Conservation (phyloP, 1,140 invertebrate species). For the Meloidogyne hapla region DNA sequence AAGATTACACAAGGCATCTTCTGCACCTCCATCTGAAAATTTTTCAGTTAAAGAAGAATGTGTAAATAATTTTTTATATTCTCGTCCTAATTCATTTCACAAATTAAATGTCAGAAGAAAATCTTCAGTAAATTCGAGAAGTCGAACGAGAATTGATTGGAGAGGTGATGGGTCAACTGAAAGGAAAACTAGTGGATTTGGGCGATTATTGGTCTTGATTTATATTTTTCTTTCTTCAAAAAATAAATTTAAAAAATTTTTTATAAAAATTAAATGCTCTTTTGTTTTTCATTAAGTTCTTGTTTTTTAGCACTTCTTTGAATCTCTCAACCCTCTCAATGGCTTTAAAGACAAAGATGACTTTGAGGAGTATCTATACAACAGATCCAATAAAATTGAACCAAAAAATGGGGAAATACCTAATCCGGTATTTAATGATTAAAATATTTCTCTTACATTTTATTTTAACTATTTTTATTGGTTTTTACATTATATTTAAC, state of each 20-base stretch:
- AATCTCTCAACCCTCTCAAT: slow-evolving; percentile 47
- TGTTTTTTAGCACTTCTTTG: slow-evolving; percentile 52
- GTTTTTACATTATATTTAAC: no score
- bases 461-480: no score
- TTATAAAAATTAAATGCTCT: slow-evolving; percentile 36
- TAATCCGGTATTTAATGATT: slow-evolving; percentile 26
- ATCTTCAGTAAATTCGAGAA: neutral
- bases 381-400: slow-evolving; percentile 48
- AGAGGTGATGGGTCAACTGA: neutral
- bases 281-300: slow-evolving; percentile 11
- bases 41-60: slow-evolving; percentile 9
- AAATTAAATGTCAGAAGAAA: neutral
- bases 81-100: neutral
- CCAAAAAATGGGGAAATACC: slow-evolving; percentile 49
- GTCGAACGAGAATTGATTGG: slow-evolving; percentile 1
- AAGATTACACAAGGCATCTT: slow-evolving; percentile 28
- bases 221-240: slow-evolving; percentile 11
- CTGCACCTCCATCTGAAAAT: slow-evolving; percentile 32
- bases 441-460: no score
- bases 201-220: neutral
- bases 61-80: slow-evolving; percentile 4
- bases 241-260: slow-evolving; percentile 9
- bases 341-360: slow-evolving; percentile 58
- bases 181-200: neutral
- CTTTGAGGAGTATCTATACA: slow-evolving; percentile 52